Evolutionary conservation across 2,797 vertebrate genomes (phyloP).

Genomic region (Rhinella marina): DNA sequence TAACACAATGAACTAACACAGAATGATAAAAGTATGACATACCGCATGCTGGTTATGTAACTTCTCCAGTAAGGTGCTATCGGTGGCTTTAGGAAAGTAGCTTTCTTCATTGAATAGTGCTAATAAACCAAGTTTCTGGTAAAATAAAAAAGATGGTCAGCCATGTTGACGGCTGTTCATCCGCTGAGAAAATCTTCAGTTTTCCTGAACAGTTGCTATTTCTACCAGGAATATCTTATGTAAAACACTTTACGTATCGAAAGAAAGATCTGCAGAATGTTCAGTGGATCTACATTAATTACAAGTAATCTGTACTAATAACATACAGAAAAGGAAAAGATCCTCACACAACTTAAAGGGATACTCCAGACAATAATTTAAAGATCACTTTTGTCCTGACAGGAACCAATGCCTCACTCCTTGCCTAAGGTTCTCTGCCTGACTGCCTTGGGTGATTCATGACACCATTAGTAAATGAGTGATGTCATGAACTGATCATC

Average conservation of each 20-base stretch:
- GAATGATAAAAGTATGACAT: constrained; percentile 65
- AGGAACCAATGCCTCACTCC: neutral
- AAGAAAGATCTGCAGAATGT: neutral
- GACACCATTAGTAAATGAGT: neutral
- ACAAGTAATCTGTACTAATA: neutral
- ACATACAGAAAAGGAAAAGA: neutral
- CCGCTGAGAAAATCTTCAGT: neutral
- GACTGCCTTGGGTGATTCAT: neutral
- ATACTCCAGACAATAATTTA: neutral
- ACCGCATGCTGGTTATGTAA: constrained; percentile 92
- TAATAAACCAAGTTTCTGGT: constrained; percentile 93
- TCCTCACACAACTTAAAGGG: neutral
- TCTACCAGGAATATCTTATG: neutral
- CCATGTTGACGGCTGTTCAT: neutral
- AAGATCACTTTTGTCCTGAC: neutral
- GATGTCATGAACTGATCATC: neutral
- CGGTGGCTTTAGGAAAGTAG: constrained; percentile 96
- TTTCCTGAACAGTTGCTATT: neutral
- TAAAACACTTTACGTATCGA: neutral
- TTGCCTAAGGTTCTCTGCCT: neutral
- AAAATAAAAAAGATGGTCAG: neutral
- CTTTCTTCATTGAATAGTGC: constrained; percentile 98
- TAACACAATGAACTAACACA: neutral
- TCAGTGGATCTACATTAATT: neutral
- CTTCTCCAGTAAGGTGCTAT: constrained; percentile 91